phyloP scores from a whole-genome alignment of 1,140 invertebrate species.

The Pogonomyrmex californicus region DNA sequence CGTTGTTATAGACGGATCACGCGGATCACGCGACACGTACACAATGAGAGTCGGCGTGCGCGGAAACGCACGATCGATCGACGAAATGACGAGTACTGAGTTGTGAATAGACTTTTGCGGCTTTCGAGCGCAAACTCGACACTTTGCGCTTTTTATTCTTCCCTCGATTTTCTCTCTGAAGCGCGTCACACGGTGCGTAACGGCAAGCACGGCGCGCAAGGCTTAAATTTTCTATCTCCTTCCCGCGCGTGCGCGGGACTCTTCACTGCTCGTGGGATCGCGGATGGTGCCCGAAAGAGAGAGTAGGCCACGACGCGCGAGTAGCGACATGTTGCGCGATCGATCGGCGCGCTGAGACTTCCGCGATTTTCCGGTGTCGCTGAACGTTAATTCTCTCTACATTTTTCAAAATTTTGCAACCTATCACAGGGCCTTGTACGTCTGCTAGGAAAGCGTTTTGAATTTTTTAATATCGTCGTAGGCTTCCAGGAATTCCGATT shows the following conservation, averaged over 20 bases:
- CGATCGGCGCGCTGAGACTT: slow-evolving; percentile 45
- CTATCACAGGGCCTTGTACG: not conserved
- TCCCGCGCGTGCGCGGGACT: not conserved
- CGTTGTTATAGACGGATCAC: not conserved
- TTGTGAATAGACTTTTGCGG: no score
- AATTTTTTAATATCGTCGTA: not conserved
- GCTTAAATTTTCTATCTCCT: not conserved
- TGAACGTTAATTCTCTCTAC: not conserved
- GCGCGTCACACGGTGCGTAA: no score
- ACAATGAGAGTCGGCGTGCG: not conserved
- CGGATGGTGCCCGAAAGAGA: slow-evolving; percentile 53
- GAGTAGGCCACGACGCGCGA: slow-evolving; percentile 37
- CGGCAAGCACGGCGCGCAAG: not conserved
- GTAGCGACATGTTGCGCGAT: slow-evolving; percentile 40
- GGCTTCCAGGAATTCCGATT: not conserved
- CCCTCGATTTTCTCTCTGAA: slow-evolving; percentile 7
- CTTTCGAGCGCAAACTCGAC: not conserved
- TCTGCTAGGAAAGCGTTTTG: not conserved
- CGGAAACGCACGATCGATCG: not conserved
- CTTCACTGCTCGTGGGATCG: slow-evolving; percentile 41
- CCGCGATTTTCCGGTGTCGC: slow-evolving; percentile 38
- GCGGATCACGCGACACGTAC: not conserved
- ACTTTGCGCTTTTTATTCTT: not conserved
- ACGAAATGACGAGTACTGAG: not conserved
- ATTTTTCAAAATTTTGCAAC: not conserved